phyloP scores from a whole-genome alignment of 1,140 invertebrate species.

The Chironomus striatipennis region DNA sequence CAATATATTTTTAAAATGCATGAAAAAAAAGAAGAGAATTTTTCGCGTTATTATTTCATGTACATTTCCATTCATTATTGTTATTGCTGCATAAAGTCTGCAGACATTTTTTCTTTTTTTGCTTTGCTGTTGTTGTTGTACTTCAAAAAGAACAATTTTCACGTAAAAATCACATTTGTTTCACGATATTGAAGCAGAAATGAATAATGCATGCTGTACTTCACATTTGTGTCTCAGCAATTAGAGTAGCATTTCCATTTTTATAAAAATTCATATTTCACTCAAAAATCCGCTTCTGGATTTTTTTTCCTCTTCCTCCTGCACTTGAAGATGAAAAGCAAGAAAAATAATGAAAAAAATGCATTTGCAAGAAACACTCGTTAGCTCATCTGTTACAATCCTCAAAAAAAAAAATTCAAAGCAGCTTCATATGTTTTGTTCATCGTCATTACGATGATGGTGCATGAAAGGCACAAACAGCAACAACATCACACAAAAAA shows the following conservation, averaged over 20 bases:
- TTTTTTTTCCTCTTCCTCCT: neutral
- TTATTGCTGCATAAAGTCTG: too few species aligned
- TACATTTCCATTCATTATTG: too few species aligned
- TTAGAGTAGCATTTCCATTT: too few species aligned
- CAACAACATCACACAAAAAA: neutral
- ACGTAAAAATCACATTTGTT: slow-evolving; percentile 1
- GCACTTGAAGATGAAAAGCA: neutral
- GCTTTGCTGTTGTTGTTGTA: too few species aligned
- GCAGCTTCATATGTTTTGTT: neutral
- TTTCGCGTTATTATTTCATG: too few species aligned
- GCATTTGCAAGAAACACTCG: neutral
- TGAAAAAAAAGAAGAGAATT: too few species aligned
- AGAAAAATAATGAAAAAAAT: neutral
- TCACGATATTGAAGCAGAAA: neutral
- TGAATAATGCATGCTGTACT: neutral
- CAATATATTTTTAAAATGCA: neutral
- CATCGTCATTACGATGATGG: neutral
- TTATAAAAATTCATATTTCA: neutral
- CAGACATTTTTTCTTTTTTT: too few species aligned
- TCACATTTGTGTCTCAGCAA: neutral
- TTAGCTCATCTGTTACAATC: slow-evolving; percentile 7
- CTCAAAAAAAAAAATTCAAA: neutral
- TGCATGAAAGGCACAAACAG: neutral
- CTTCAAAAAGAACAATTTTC: neutral
- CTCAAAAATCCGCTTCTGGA: neutral